phyloP scores from a whole-genome alignment of 2,888 invertebrate genomes.

The Acronicta alni region DNA sequence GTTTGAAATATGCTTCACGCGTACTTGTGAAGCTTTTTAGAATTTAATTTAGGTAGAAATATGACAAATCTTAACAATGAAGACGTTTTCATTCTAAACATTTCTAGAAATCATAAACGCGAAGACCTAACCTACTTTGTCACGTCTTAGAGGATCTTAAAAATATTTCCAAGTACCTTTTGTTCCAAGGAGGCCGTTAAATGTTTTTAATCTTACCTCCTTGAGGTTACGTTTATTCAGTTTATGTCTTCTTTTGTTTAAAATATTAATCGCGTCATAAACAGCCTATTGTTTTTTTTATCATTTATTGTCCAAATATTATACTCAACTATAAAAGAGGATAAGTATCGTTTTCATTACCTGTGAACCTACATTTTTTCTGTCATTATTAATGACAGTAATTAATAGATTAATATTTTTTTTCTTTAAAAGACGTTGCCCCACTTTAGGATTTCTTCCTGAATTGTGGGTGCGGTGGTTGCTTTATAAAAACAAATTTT shows the following conservation, averaged over 20 bases:
- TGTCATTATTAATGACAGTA: too few species aligned
- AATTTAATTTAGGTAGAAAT: not conserved
- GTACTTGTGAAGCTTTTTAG: not conserved
- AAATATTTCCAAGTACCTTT: not conserved
- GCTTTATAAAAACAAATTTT: too few species aligned
- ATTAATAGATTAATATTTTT: too few species aligned
- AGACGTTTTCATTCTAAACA: too few species aligned
- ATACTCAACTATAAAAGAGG: not conserved
- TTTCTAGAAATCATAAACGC: too few species aligned
- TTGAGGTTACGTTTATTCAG: conserved; percentile 6
- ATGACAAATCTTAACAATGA: too few species aligned
- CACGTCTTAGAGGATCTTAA: not conserved
- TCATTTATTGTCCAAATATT: conserved; percentile 8
- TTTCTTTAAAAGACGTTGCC: too few species aligned
- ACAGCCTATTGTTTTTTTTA: conserved; percentile 9
- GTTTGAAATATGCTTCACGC: not conserved
- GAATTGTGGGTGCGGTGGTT: too few species aligned
- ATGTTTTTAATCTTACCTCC: conserved; percentile 16
- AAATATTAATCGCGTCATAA: conserved; percentile 17
- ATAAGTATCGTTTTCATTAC: too few species aligned
- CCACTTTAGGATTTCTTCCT: too few species aligned
- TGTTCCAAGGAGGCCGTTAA: conserved; percentile 2
- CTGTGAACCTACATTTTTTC: too few species aligned
- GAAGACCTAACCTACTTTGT: not conserved
- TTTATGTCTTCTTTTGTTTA: conserved; percentile 14